Percentiles rank a stretch among this genome's conserved stretches.
phyloP scores from a whole-genome alignment of 2,888 invertebrate genomes.

The Brenthis ino region DNA sequence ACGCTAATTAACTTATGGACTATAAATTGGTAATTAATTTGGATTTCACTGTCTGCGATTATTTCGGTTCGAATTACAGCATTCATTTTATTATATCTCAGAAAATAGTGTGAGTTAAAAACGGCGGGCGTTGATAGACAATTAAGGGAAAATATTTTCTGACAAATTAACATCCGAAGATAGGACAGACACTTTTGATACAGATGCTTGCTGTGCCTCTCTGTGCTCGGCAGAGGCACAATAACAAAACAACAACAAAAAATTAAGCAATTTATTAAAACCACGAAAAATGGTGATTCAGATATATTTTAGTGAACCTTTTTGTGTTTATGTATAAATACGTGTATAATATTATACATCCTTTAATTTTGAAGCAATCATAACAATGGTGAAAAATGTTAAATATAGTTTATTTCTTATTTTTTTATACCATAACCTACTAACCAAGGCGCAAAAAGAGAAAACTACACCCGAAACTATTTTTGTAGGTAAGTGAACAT shows the following conservation, averaged over 20 bases:
- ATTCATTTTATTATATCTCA: neutral
- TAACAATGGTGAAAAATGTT: neutral
- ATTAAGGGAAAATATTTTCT: too few species aligned
- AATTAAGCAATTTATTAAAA: too few species aligned
- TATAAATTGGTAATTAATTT: conserved; percentile 7
- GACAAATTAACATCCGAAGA: too few species aligned
- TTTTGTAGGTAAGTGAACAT: conserved; percentile 24
- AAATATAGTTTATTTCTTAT: neutral
- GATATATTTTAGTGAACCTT: too few species aligned
- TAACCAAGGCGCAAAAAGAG: neutral
- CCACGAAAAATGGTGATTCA: too few species aligned
- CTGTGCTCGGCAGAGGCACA: too few species aligned
- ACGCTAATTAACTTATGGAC: conserved; percentile 7
- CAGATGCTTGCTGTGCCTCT: too few species aligned
- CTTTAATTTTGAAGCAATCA: neutral
- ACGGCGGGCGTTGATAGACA: too few species aligned
- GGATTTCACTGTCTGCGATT: neutral
- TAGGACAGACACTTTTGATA: too few species aligned
- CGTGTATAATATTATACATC: neutral
- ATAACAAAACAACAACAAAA: too few species aligned
- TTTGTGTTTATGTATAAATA: too few species aligned
- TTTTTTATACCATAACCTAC: neutral
- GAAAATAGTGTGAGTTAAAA: neutral
- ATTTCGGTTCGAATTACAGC: neutral
- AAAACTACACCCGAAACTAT: conserved; percentile 28